Evolutionary conservation across 2,888 invertebrate genomes (phyloP).

Genomic region (Drosophila lacicola): DNA sequence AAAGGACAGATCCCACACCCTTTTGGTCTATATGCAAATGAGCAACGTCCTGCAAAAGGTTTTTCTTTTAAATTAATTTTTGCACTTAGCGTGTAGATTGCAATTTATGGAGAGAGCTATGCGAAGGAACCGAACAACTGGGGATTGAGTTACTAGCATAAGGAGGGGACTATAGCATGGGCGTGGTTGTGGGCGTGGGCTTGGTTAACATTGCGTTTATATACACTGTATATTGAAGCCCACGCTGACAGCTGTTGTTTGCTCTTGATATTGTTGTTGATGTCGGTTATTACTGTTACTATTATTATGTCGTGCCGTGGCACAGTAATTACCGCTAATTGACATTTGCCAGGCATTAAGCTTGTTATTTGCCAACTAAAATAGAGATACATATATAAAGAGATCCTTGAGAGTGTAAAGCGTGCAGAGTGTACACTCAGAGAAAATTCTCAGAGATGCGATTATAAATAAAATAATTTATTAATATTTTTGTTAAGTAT

Average conservation of each 20-base stretch:
- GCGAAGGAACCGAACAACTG: slow-evolving; percentile 14
- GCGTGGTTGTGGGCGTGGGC: slow-evolving; percentile 7
- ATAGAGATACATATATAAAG: slow-evolving; percentile 14
- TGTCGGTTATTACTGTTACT: slow-evolving; percentile 48
- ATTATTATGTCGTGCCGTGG: slow-evolving; percentile 59
- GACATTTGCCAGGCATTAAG: slow-evolving; percentile 55
- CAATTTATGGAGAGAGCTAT: slow-evolving; percentile 53
- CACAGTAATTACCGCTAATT: slow-evolving; percentile 74
- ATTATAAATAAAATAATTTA: neutral
- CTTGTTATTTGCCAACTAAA: slow-evolving; percentile 26
- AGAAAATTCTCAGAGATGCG: neutral
- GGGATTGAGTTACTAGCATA: slow-evolving; percentile 61
- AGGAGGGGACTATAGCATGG: neutral
- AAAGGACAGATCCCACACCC: neutral
- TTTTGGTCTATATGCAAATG: slow-evolving; percentile 39
- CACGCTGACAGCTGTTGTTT: slow-evolving; percentile 41
- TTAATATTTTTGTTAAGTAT: neutral
- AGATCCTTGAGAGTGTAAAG: slow-evolving; percentile 3
- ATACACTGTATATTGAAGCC: slow-evolving; percentile 1
- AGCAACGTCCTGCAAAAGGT: slow-evolving; percentile 24
- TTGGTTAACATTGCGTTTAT: slow-evolving; percentile 11
- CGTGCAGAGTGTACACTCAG: neutral
- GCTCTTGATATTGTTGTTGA: slow-evolving; percentile 39
- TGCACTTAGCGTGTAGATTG: slow-evolving; percentile 73
- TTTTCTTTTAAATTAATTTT: slow-evolving; percentile 69